These are phyloP conservation scores for Vimba vimba DNA, from an alignment of 2,113 vertebrate genomes.

Conservation along the genomic window DNA sequence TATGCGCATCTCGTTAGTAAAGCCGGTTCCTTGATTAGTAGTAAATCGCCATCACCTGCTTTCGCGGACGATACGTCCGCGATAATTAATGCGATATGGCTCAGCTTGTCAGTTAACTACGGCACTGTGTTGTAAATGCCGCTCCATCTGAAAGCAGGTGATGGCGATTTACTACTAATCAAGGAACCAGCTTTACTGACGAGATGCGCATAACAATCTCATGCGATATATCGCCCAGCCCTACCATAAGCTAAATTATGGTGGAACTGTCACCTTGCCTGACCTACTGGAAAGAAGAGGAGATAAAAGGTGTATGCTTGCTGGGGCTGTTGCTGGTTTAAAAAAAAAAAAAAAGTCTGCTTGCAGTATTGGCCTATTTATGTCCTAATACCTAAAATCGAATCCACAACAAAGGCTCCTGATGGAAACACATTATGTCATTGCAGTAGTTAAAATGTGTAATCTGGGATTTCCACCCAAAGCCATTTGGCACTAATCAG, in stretches of 20 bases:
- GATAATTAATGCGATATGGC: too few species aligned
- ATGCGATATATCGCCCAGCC: too few species aligned
- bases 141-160: too few species aligned
- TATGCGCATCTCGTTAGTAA: too few species aligned
- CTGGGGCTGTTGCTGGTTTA: slow-evolving; percentile 8
- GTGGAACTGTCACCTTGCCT: neutral
- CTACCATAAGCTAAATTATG: neutral
- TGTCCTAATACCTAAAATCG: slow-evolving; percentile 8
- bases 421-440: slow-evolving; percentile 34
- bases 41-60: too few species aligned
- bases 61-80: too few species aligned
- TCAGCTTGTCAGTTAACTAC: too few species aligned
- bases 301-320: neutral
- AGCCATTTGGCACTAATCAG: slow-evolving; percentile 30
- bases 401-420: slow-evolving; percentile 6
- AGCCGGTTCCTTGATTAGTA: too few species aligned
- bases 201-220: too few species aligned
- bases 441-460: slow-evolving; percentile 17
- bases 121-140: too few species aligned
- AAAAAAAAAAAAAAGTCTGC: neutral
- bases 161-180: too few species aligned
- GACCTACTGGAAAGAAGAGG: neutral
- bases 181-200: too few species aligned
- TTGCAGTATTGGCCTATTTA: slow-evolving; percentile 10
- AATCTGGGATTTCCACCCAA: slow-evolving; percentile 35